A percentile compares a stretch with the other conserved stretches of the same genome.
Evolutionary conservation across 2,113 vertebrate species (phyloP).

Genomic region (Garra rufa): DNA sequence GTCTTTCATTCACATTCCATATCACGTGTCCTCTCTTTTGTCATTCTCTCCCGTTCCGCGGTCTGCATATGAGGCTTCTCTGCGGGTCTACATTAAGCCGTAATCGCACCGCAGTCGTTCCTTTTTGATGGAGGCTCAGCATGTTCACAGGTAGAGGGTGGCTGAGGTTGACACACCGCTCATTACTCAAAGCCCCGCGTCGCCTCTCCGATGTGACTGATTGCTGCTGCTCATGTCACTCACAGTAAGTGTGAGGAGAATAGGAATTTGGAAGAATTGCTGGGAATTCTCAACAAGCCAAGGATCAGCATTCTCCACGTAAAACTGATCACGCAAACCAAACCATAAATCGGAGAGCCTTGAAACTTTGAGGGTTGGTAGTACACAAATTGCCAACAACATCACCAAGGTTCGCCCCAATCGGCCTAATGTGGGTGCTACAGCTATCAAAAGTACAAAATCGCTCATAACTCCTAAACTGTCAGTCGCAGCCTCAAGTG

Average conservation of each 20-base stretch:
- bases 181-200: slow-evolving; percentile 56
- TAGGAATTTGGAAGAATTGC: slow-evolving; percentile 24
- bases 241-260: slow-evolving; percentile 51
- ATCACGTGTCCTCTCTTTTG: neutral
- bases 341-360: too few species aligned
- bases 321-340: too few species aligned
- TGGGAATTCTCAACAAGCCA: neutral
- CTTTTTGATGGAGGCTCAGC: slow-evolving; percentile 57
- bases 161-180: slow-evolving; percentile 46
- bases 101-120: slow-evolving; percentile 35
- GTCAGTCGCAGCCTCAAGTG: too few species aligned
- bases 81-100: slow-evolving; percentile 47
- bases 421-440: too few species aligned
- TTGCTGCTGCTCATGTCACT: slow-evolving; percentile 50
- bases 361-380: too few species aligned
- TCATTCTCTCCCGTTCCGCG: neutral
- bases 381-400: too few species aligned
- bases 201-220: slow-evolving; percentile 46
- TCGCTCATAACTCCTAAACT: too few species aligned
- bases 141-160: slow-evolving; percentile 56
- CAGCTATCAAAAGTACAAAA: too few species aligned
- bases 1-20: slow-evolving; percentile 15
- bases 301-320: too few species aligned
- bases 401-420: too few species aligned
- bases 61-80: slow-evolving; percentile 31